Base-by-base conservation (phyloP, 2,888 invertebrate genomes). In the Drosophila cognata region DNA sequence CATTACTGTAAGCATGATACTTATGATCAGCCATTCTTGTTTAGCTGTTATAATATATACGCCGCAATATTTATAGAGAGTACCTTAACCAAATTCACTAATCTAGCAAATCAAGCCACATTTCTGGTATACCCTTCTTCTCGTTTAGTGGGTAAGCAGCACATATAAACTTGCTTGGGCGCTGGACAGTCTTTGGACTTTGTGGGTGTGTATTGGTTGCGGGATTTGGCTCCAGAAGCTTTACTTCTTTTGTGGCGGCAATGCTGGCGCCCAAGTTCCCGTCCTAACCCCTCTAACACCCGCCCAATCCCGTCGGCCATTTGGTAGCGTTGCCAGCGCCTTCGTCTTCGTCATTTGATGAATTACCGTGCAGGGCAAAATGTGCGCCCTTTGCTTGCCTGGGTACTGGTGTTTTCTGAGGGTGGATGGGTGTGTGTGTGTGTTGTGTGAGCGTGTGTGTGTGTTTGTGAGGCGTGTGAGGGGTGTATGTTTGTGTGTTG, bases 341-440 rank as follows among this genome's bases (percentile, higher is more conserved):
- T 36, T 56, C 84, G 74, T 84, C 82, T 80, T 88, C 86, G 88
- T 84, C 88, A 85, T 92, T 91, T 91, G 91, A 91, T 91, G 91
- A 91, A 92, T 91, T 91, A 90, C 91, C 88, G 88, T 83, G 81
- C 76, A 71, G 87, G 73, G 84, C 82, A 88, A 88, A 78, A 78
- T 89, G 82, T 83, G 84, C 81, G 81, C 88, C 84, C 88, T 90
- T 81, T 74, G 52, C 33, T 41, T 36, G 36, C 43, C 46, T 46
- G 41, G 38, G 64, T 46, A 29, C 11, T 68, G 38, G 41, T 31
- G 53, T 56, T 50, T 60, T 63, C 65, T 66, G 55, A 43, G 60
- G 55, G 65, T 68, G 58, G 36, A 60, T 46, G 68, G 33, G 28
- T 51, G 51, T 56, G 41, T 36, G 41, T 36, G 55, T 29, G 51